Conservation (phyloP, 2,888 invertebrate genomes). For the Xylophagus ater region DNA sequence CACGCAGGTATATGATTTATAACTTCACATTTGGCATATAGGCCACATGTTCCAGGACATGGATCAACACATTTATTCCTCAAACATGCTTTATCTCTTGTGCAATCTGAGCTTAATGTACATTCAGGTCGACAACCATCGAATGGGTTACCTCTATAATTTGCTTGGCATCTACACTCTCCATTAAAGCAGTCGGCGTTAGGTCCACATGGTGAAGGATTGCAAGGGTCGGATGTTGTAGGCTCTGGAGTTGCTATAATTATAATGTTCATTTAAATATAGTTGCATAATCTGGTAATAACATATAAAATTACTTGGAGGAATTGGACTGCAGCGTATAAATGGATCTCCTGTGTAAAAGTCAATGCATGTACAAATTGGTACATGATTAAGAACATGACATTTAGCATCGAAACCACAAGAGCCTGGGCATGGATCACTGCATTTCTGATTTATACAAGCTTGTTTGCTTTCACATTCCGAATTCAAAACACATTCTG, state of each 20-base stretch:
- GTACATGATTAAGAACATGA: conserved; percentile 66
- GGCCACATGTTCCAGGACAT: conserved; percentile 63
- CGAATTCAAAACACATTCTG: conserved; percentile 67
- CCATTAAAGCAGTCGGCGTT: conserved; percentile 58
- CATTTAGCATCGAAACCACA: conserved; percentile 72
- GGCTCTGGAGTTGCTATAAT: conserved; percentile 36
- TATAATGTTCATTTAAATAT: neutral
- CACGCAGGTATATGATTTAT: conserved; percentile 66
- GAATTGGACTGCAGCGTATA: conserved; percentile 53
- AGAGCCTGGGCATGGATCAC: conserved; percentile 72
- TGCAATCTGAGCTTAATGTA: conserved; percentile 59
- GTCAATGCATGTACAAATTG: conserved; percentile 66
- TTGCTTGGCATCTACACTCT: conserved; percentile 57
- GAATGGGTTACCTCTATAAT: conserved; percentile 60
- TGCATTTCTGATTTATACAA: conserved; percentile 67
- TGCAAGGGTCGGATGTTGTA: conserved; percentile 45
- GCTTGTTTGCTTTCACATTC: conserved; percentile 68
- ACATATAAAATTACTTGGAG: conserved; percentile 27
- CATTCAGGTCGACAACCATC: conserved; percentile 62
- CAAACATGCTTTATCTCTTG: conserved; percentile 54
- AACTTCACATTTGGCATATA: conserved; percentile 59
- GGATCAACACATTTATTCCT: conserved; percentile 62
- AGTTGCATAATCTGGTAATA: neutral
- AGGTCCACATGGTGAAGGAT: conserved; percentile 67
- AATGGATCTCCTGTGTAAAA: conserved; percentile 71